Conservation (phyloP, 2,113 vertebrate genomes). For the Clarias magur region DNA sequence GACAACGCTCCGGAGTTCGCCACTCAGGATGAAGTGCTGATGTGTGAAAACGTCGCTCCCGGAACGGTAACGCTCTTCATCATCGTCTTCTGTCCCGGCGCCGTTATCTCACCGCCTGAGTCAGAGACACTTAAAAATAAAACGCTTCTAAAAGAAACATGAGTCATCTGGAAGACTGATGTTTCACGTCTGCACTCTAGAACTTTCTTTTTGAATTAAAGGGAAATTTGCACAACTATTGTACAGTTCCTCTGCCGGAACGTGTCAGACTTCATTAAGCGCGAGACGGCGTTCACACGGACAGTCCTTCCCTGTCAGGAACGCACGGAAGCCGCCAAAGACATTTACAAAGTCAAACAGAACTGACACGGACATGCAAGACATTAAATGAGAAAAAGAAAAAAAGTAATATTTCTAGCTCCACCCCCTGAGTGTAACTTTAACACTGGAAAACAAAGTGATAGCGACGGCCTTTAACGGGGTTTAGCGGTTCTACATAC, state of each 20-base stretch:
- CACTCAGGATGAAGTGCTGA: conserved; percentile 83
- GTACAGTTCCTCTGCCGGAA: not conserved
- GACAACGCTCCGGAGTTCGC: conserved; percentile 93
- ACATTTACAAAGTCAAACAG: not conserved
- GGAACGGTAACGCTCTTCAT: conserved; percentile 78
- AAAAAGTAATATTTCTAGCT: not conserved
- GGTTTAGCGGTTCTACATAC: too few species aligned
- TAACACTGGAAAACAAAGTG: too few species aligned
- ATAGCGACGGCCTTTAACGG: too few species aligned
- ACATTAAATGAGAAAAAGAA: not conserved
- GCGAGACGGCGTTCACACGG: not conserved
- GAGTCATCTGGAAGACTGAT: not conserved
- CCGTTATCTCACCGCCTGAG: not conserved
- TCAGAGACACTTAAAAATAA: not conserved
- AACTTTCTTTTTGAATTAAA: not conserved
- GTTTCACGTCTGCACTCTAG: not conserved
- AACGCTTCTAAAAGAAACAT: not conserved
- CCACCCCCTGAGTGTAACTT: not conserved
- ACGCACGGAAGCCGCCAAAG: not conserved
- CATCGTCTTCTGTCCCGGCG: not conserved
- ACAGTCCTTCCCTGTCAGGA: not conserved
- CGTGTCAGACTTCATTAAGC: not conserved
- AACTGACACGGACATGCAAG: not conserved
- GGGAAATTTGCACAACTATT: not conserved
- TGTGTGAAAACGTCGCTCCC: conserved; percentile 86